A percentile compares a stretch with the other conserved stretches of the same genome.
phyloP scores from a whole-genome alignment of 2,113 vertebrate genomes.

The Helogale parvula region DNA sequence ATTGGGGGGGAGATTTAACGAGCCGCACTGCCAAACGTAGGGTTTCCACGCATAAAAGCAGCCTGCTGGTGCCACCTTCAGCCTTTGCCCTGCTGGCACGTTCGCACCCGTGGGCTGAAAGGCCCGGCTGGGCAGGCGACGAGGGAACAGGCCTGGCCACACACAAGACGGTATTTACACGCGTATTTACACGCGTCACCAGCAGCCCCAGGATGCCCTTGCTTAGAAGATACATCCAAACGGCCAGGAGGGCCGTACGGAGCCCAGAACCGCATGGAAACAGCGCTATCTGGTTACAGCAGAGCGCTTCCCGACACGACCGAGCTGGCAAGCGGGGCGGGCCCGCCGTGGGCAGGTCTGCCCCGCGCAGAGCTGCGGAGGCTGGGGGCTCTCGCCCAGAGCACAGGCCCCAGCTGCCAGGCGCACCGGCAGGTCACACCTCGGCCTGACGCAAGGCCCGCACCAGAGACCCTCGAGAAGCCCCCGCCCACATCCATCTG shows the following conservation, averaged over 20 bases:
- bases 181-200: accelerated
- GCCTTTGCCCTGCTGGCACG: accelerated
- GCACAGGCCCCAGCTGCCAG: accelerated
- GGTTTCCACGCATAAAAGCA: accelerated
- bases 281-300: background rate
- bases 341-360: background rate
- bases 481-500: accelerated
- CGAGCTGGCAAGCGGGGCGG: background rate
- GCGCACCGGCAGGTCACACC: accelerated
- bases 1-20: background rate
- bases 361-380: background rate
- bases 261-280: accelerated
- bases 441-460: accelerated
- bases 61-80: background rate
- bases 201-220: accelerated
- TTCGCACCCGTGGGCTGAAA: accelerated
- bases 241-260: background rate
- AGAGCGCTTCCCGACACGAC: accelerated
- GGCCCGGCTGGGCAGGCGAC: background rate
- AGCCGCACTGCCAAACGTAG: accelerated
- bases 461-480: background rate
- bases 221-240: background rate
- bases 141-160: background rate
- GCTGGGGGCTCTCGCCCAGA: accelerated
- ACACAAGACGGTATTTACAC: accelerated